phyloP scores from a whole-genome alignment of 2,797 vertebrate genomes.

The Diglossa cyanea region DNA sequence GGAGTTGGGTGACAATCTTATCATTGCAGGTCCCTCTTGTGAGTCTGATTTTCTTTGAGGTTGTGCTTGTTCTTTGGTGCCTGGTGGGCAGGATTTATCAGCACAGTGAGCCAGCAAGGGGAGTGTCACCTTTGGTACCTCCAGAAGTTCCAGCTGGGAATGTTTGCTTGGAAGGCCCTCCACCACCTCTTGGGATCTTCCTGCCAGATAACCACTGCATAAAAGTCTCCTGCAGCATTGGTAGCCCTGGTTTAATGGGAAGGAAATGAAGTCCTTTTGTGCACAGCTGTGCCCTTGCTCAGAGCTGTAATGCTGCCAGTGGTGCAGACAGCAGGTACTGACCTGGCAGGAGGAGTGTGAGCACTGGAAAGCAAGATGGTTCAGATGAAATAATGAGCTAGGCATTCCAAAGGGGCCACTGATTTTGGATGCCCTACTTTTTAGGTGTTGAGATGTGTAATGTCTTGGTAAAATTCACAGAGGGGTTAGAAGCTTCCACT shows the following conservation, averaged over 20 bases:
- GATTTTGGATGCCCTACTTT: background rate
- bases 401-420: background rate
- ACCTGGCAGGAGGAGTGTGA: background rate
- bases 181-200: background rate
- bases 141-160: background rate
- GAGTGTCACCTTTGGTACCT: fast-evolving
- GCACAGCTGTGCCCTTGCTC: background rate
- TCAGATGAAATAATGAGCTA: background rate
- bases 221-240: fast-evolving
- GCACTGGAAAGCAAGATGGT: background rate
- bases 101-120: fast-evolving
- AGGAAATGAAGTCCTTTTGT: background rate
- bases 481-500: background rate
- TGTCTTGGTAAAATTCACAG: background rate
- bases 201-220: background rate
- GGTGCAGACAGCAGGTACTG: background rate
- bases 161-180: background rate
- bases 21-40: background rate
- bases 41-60: background rate
- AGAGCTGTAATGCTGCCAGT: background rate
- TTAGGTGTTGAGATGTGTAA: background rate
- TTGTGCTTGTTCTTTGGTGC: background rate
- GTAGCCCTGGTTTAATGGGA: background rate
- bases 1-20: background rate
- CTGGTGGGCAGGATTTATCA: background rate